phyloP scores from a whole-genome alignment of 2,113 vertebrate species.

The Andinoacara biseriatus region DNA sequence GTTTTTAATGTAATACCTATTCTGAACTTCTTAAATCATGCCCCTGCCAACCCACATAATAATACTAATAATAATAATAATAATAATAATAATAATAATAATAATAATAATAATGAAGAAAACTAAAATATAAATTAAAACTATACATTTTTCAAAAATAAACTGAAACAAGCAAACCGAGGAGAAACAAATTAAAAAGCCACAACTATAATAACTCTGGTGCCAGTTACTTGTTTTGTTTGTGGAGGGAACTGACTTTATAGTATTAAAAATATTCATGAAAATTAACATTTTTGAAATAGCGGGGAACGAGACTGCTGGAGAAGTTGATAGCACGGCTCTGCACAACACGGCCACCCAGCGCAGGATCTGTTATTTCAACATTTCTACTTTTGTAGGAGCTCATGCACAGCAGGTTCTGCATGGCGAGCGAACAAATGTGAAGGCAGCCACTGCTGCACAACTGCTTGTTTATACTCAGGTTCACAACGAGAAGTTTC shows the following conservation, averaged over 20 bases:
- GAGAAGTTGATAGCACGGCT: constrained; percentile 33
- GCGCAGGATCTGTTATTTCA: constrained; percentile 26
- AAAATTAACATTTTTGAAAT: background rate
- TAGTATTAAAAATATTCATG: background rate
- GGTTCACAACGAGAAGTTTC: constrained; percentile 24
- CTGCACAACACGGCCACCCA: constrained; percentile 6
- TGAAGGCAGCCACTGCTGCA: constrained; percentile 4
- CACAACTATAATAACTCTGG: background rate
- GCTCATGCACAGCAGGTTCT: constrained; percentile 11
- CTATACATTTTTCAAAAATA: background rate
- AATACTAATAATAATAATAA: no score
- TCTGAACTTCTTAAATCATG: background rate
- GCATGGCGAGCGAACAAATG: constrained; percentile 17
- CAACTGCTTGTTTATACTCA: constrained; percentile 44
- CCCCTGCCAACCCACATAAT: background rate
- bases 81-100: no score
- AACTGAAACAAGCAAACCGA: background rate
- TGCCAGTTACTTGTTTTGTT: background rate
- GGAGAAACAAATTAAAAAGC: background rate
- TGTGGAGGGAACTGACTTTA: background rate
- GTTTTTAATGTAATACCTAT: background rate
- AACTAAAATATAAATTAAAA: background rate
- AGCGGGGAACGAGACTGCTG: background rate
- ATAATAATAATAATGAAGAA: no score
- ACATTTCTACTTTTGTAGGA: constrained; percentile 15